phyloP scores from a whole-genome alignment of 2,113 vertebrate genomes.

The Syngnathus typhle region DNA sequence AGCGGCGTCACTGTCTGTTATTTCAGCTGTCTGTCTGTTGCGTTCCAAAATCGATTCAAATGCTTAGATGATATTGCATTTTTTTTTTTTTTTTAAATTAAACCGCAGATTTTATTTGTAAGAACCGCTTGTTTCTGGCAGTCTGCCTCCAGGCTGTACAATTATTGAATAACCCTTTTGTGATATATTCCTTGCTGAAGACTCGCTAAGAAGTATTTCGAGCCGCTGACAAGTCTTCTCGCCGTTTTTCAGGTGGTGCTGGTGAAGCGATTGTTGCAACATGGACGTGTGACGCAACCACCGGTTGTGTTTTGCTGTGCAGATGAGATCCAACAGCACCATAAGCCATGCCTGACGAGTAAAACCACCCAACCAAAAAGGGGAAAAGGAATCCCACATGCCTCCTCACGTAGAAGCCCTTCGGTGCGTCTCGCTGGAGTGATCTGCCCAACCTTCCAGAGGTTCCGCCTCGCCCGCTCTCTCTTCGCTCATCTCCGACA shows the following conservation, averaged over 20 bases:
- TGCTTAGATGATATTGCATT: not conserved
- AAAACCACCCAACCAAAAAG: slow-evolving; percentile 67
- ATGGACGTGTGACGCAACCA: slow-evolving; percentile 80
- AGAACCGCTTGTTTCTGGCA: not conserved
- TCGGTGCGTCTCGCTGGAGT: slow-evolving; percentile 80
- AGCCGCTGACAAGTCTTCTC: slow-evolving; percentile 34
- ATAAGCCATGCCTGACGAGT: slow-evolving; percentile 83
- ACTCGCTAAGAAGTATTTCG: slow-evolving; percentile 3
- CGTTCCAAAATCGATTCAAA: not conserved
- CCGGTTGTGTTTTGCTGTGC: slow-evolving; percentile 72
- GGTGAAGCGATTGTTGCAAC: slow-evolving; percentile 77
- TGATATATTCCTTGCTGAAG: not conserved
- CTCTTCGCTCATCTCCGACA: slow-evolving; percentile 37
- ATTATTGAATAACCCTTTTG: not conserved
- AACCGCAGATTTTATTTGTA: not conserved
- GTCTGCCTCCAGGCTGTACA: not conserved
- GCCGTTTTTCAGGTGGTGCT: slow-evolving; percentile 78
- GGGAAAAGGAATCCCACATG: slow-evolving; percentile 68
- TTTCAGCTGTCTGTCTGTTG: not conserved
- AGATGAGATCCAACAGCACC: slow-evolving; percentile 74
- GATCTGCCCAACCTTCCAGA: slow-evolving; percentile 74
- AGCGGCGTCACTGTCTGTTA: not conserved
- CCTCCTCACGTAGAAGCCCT: slow-evolving; percentile 79
- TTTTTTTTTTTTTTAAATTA: not conserved
- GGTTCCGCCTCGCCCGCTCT: slow-evolving; percentile 65